Conservation (phyloP, 2,113 vertebrate species). For the Hippocampus barbouri region DNA sequence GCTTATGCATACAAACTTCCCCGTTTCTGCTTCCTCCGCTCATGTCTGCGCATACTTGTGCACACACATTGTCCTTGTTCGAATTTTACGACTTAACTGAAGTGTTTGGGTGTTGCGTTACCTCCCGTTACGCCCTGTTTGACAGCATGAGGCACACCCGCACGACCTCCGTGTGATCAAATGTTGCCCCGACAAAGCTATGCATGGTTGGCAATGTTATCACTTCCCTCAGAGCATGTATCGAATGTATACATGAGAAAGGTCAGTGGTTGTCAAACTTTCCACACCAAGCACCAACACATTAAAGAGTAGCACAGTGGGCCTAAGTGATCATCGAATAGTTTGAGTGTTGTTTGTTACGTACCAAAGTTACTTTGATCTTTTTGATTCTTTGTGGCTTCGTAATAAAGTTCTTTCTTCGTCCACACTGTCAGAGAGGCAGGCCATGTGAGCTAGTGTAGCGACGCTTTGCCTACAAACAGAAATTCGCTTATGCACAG, state of each 20-base stretch:
- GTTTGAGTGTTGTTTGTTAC: too few species aligned
- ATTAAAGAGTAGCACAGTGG: neutral
- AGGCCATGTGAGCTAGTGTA: too few species aligned
- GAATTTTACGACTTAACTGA: neutral
- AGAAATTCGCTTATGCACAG: too few species aligned
- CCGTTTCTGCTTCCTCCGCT: neutral
- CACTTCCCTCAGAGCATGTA: neutral
- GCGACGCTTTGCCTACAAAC: too few species aligned
- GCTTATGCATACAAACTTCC: neutral
- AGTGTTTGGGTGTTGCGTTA: neutral
- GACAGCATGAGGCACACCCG: neutral
- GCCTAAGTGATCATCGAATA: too few species aligned
- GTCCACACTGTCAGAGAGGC: too few species aligned
- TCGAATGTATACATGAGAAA: neutral
- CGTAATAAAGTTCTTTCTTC: too few species aligned
- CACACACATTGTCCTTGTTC: neutral
- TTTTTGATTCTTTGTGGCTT: too few species aligned
- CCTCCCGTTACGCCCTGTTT: neutral
- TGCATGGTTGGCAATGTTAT: neutral
- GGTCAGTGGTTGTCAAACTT: neutral
- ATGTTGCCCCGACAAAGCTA: neutral
- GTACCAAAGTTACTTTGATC: too few species aligned
- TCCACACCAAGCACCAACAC: neutral
- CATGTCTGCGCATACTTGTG: neutral
- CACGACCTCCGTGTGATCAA: neutral